Conservation (phyloP, 2,113 vertebrate species). For the Tringa solitaria region DNA sequence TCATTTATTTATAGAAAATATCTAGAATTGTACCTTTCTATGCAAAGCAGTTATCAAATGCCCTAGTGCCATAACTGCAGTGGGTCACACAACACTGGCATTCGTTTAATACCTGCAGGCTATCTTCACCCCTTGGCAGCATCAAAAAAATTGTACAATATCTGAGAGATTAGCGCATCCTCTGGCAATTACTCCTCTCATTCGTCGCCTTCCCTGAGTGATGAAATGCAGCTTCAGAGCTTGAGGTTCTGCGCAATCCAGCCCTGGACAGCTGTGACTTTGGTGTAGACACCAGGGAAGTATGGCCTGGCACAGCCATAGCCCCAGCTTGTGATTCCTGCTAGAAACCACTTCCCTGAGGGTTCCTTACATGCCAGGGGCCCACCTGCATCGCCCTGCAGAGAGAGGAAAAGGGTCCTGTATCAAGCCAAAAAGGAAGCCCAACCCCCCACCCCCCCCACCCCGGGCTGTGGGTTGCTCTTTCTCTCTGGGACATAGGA, state of each 20-base stretch:
- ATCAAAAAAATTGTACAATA: not conserved
- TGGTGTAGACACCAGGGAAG: constrained; percentile 91
- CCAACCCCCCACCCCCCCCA: not conserved
- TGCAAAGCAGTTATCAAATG: not conserved
- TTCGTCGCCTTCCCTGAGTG: not conserved
- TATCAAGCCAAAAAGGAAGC: not conserved
- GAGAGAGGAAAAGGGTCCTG: not conserved
- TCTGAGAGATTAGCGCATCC: not conserved
- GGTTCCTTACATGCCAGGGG: constrained; percentile 87
- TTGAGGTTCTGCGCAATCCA: constrained; percentile 88
- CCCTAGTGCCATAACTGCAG: not conserved
- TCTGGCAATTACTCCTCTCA: not conserved
- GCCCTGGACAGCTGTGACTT: constrained; percentile 82
- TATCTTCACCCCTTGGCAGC: not conserved
- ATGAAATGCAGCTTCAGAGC: constrained; percentile 56
- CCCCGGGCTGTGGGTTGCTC: not conserved
- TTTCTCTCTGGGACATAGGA: not conserved
- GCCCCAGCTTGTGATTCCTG: constrained; percentile 96
- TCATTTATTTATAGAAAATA: constrained; percentile 65
- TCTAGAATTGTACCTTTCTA: not conserved
- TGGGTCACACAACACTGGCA: not conserved
- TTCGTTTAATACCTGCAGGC: not conserved
- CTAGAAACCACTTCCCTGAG: constrained; percentile 90
- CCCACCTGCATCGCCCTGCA: constrained; percentile 91
- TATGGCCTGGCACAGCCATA: constrained; percentile 87